Evolutionary conservation across 1,140 invertebrate species (phyloP).

Genomic region (Dreissena rostriformis): DNA sequence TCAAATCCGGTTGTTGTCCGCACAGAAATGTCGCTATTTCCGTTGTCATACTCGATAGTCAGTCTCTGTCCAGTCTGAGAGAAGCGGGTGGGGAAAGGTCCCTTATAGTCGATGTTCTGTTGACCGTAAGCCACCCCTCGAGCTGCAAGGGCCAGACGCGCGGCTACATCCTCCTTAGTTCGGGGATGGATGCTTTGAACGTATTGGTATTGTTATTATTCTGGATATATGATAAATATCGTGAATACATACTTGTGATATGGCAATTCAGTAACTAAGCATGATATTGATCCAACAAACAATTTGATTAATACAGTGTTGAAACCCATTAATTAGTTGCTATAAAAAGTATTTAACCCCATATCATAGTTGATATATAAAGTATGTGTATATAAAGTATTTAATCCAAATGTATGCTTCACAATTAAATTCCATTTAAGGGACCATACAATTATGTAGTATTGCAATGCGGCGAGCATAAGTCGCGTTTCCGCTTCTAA

Average conservation of each 20-base stretch:
- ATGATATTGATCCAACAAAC: neutral
- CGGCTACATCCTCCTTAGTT: constrained; percentile 70
- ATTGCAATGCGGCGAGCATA: no score
- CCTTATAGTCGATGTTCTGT: constrained; percentile 48
- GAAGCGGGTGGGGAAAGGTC: neutral
- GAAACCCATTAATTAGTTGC: no score
- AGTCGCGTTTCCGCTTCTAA: neutral
- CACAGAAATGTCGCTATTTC: constrained; percentile 51
- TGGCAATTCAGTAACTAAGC: neutral
- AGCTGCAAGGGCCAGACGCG: constrained; percentile 57
- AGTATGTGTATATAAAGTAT: no score
- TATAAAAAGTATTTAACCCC: no score
- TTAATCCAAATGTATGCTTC: no score
- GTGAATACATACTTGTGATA: neutral
- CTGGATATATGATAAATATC: neutral
- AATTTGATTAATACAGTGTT: no score
- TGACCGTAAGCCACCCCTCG: constrained; percentile 61
- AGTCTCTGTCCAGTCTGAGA: neutral
- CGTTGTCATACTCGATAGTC: constrained; percentile 2
- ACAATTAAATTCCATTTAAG: no score
- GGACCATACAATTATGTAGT: no score
- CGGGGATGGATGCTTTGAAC: constrained; percentile 67
- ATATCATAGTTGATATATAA: no score
- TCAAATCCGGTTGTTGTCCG: no score
- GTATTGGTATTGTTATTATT: no score